Conservation (phyloP, 2,797 vertebrate genomes). For the Heterohyrax brucei region DNA sequence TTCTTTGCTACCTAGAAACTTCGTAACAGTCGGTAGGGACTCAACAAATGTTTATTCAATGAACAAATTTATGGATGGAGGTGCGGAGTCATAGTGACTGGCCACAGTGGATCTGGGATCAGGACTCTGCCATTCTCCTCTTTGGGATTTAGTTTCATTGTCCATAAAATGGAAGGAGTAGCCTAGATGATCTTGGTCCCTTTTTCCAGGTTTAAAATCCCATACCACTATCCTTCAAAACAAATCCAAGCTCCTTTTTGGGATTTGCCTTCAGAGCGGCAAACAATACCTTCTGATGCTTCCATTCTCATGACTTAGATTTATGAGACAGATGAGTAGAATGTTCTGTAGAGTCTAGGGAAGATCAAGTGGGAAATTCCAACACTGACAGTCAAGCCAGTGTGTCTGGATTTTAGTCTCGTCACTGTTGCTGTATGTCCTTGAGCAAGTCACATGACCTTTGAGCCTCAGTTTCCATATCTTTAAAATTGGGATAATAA, state of each 20-base stretch:
- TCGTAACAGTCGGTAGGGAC: no score
- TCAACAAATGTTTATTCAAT: background rate
- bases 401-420: background rate
- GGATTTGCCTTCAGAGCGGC: background rate
- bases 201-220: background rate
- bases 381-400: background rate
- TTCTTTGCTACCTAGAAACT: no score
- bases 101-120: background rate
- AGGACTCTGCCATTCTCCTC: background rate
- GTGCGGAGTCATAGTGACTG: background rate
- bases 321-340: background rate
- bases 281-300: background rate
- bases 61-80: background rate
- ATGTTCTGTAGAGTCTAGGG: background rate
- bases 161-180: background rate
- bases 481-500: background rate
- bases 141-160: background rate
- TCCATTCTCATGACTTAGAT: background rate
- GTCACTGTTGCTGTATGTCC: background rate
- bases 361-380: background rate
- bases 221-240: background rate
- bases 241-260: background rate
- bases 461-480: background rate
- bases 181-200: background rate
- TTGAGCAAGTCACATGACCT: background rate